phyloP scores from a whole-genome alignment of 1,140 invertebrate species.

The Eupeodes corollae region DNA sequence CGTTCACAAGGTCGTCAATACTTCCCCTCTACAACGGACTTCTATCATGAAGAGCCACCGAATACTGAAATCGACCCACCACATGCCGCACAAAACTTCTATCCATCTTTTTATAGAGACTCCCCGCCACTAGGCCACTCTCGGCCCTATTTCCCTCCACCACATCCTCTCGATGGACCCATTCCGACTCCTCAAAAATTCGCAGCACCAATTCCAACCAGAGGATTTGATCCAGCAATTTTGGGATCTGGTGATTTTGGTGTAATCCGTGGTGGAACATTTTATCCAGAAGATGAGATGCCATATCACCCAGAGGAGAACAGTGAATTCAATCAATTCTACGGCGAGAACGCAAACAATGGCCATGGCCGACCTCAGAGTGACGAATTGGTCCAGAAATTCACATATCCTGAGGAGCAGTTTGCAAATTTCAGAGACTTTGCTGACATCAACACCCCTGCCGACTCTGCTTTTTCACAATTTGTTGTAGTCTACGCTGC shows the following conservation, averaged over 20 bases:
- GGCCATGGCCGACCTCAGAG: constrained; percentile 48
- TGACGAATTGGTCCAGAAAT: constrained; percentile 31
- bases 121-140: constrained; percentile 33
- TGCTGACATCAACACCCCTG: constrained; percentile 72
- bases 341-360: constrained; percentile 43
- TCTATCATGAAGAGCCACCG: background rate
- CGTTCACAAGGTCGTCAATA: constrained; percentile 28
- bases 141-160: constrained; percentile 25
- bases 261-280: constrained; percentile 75
- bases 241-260: constrained; percentile 82
- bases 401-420: constrained; percentile 55
- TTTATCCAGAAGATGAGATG: constrained; percentile 46
- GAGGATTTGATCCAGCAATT: constrained; percentile 40
- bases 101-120: constrained; percentile 34
- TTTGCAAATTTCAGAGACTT: constrained; percentile 83
- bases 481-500: constrained; percentile 70
- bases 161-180: constrained; percentile 10
- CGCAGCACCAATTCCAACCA: constrained; percentile 5
- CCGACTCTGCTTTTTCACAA: constrained; percentile 68
- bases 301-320: constrained; percentile 42
- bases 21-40: constrained; percentile 12
- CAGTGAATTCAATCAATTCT: constrained; percentile 45
- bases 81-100: constrained; percentile 33
- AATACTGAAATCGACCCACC: background rate
- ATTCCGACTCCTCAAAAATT: constrained; percentile 4